These are phyloP conservation scores for Frankliniella fusca DNA, from an alignment of 2,888 invertebrate genomes.

Conservation along the genomic window DNA sequence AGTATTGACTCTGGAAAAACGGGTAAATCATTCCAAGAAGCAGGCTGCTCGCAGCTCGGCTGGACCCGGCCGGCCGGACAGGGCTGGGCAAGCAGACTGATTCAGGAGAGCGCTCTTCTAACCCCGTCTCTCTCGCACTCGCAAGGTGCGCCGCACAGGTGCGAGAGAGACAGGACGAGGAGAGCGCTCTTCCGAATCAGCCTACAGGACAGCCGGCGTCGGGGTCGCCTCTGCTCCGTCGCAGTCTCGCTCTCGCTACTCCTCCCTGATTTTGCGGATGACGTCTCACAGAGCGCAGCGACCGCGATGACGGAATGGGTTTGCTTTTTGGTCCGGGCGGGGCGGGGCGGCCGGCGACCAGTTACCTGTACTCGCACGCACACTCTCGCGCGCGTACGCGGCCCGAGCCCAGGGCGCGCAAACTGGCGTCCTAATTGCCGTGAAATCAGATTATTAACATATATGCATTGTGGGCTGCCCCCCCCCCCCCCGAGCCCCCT, in stretches of 20 bases:
- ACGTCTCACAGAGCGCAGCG: background rate
- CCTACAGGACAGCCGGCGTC: too few relatives aligned
- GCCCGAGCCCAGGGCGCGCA: background rate
- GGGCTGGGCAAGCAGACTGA: too few relatives aligned
- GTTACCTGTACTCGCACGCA: background rate
- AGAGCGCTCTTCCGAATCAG: too few relatives aligned
- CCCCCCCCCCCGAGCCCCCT: background rate
- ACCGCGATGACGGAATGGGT: background rate
- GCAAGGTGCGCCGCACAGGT: too few relatives aligned
- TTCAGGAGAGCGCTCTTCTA: too few relatives aligned
- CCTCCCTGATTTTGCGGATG: too few relatives aligned
- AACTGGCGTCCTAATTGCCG: background rate
- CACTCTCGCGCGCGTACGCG: background rate
- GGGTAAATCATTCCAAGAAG: constrained; percentile 1
- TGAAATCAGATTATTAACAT: constrained; percentile 18
- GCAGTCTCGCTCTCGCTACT: too few relatives aligned
- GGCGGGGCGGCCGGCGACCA: background rate
- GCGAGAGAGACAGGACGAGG: too few relatives aligned
- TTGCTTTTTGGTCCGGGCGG: background rate
- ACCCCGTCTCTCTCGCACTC: too few relatives aligned
- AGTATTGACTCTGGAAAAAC: constrained; percentile 10
- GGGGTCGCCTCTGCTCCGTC: too few relatives aligned
- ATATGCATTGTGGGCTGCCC: background rate
- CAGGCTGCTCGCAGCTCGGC: background rate
- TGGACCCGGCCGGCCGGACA: too few relatives aligned